Base-by-base conservation (phyloP, 2,888 invertebrate species). In the Pyrocoelia pectoralis region DNA sequence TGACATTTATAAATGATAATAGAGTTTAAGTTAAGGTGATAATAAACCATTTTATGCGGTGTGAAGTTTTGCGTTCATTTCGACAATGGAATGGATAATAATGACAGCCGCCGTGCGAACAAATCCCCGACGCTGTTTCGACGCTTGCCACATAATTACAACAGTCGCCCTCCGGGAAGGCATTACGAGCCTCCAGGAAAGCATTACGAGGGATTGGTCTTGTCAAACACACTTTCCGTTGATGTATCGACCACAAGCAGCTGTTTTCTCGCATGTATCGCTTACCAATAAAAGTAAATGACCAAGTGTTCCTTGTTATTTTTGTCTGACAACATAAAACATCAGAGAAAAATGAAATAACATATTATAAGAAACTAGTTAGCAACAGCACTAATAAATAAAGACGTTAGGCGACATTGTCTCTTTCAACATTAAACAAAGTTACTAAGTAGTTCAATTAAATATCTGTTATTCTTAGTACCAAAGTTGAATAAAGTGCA, bases 91-190 rank as follows among this genome's bases (percentile, higher is more conserved):
- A 54, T 61, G 61, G 65, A 61, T 71, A 73, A 75, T 74, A 75
- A 73, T 73, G 75, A 73, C 74, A 72, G 73, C 66, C 73, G 71
- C 69, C 73, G 66, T 70, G 69, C 69, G 72, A 72, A 74, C 73
- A 74, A 75, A 75, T 75, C 74, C 73, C 73, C 68, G 71, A 62
- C 68, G 70, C 70, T 73, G 74, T 75, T 74, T 74, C 71, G 68
- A 73, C 74, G 74, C 74, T 76, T 74, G 74, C 76, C 75, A 76
- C 75, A 75, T 77, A 76, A 76, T 77, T 76, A 76, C 76, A 70
- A 69, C 73, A 74, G 72, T 70, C 71, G 73, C 74, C 74, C 69
- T 73, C 65, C 63, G 72, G 73, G 73, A 72, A 70, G 65, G 70
- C 70, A 72, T 72, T 73, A 73, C 66, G 68, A 68, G 71, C 69